Evolutionary conservation across 2,888 invertebrate species (phyloP).

Genomic region (Schizotus pectinicornis): DNA sequence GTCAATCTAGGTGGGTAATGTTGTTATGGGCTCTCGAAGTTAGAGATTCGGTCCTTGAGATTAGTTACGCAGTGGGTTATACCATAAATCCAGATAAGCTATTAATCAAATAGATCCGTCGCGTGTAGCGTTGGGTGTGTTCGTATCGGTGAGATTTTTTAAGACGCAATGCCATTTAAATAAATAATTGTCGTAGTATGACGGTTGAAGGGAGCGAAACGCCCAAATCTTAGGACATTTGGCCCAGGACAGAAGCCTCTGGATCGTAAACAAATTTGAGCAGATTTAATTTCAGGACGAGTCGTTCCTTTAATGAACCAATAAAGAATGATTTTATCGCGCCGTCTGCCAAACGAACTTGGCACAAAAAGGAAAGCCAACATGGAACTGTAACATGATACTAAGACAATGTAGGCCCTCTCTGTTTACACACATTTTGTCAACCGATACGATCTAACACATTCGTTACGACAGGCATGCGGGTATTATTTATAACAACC

Average conservation of each 20-base stretch:
- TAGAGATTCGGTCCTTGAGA: too few species aligned
- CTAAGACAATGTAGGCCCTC: constrained; percentile 24
- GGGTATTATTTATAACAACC: neutral
- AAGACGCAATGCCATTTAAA: too few species aligned
- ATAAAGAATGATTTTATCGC: constrained; percentile 22
- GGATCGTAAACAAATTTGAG: too few species aligned
- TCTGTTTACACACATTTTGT: constrained; percentile 27
- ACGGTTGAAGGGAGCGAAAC: too few species aligned
- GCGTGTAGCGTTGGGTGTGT: constrained; percentile 17
- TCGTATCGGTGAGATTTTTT: neutral
- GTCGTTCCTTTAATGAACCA: constrained; percentile 10
- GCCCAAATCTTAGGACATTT: too few species aligned
- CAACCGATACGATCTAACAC: constrained; percentile 24
- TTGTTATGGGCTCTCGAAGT: too few species aligned
- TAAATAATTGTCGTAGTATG: too few species aligned
- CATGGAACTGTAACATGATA: constrained; percentile 5
- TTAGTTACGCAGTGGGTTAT: too few species aligned
- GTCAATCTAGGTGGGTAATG: too few species aligned
- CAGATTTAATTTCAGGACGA: too few species aligned
- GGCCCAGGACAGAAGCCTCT: too few species aligned
- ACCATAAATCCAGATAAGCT: too few species aligned
- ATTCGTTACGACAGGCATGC: constrained; percentile 13
- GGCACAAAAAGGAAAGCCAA: constrained; percentile 9
- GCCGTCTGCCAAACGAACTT: constrained; percentile 16
- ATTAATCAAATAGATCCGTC: neutral